Base-by-base conservation (phyloP, 1,140 invertebrate genomes). In the Eumaeus atala region DNA sequence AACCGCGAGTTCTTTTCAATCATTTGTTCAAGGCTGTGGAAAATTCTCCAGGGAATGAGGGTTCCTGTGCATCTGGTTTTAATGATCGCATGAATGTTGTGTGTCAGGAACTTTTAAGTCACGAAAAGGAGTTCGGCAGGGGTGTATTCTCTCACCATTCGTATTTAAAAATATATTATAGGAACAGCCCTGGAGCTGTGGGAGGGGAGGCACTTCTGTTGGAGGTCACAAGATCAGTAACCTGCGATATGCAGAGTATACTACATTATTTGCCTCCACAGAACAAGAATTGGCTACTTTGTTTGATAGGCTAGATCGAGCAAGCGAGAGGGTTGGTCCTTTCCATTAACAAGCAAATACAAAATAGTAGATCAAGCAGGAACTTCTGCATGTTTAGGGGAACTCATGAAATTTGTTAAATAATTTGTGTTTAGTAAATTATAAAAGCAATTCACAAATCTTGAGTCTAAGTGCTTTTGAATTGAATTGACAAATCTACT, bases 11-110 rank as follows among this genome's bases (percentile, higher is more conserved):
- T 58, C 6, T n/a, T n/a, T 10, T 40, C 37, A 9, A n/a, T 38
- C 28, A 56, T 16, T 56, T 51, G 16, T 35, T n/a, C 9, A 62
- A 62, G 12, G 60, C 52, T 62, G 11, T 61, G 55, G 59, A 21
- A 8, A 36, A 35, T n/a, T n/a, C n/a, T n/a, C n/a, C n/a, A n/a
- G n/a, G n/a, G n/a, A n/a, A n/a, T n/a, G n/a, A n/a, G n/a, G n/a
- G n/a, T n/a, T n/a, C n/a, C n/a, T n/a, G n/a, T n/a, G n/a, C n/a
- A n/a, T n/a, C n/a, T n/a, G n/a, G n/a, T n/a, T n/a, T n/a, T n/a
- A n/a, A n/a, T n/a, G n/a, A n/a, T n/a, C n/a, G n/a, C n/a, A n/a
- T n/a, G n/a, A n/a, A n/a, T n/a, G 50, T 14, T 28, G 14, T 34
- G 34, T 55, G 28, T 47, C 53, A 48, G 44, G 9, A 16, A 1